phyloP scores from a whole-genome alignment of 2,113 vertebrate genomes.

The Geococcyx californianus region DNA sequence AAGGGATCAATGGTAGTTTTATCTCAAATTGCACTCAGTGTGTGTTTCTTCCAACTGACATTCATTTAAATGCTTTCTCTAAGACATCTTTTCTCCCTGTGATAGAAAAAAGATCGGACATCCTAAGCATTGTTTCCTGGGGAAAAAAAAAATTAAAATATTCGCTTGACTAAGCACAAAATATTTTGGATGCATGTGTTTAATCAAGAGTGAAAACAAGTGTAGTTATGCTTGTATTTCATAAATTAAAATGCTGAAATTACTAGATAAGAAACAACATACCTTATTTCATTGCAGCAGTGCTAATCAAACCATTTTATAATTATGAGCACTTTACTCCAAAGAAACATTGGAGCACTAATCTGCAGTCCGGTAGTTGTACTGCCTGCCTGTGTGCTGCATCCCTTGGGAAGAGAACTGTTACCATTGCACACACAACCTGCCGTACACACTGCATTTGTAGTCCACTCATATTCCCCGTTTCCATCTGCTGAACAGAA shows the following conservation, averaged over 20 bases:
- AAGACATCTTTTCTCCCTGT: conserved; percentile 53
- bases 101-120: conserved; percentile 23
- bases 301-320: not conserved
- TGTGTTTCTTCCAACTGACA: conserved; percentile 62
- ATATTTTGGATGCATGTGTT: not conserved
- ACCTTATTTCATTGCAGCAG: not conserved
- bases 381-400: not conserved
- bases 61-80: conserved; percentile 57
- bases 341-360: fast-evolving
- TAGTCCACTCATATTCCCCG: fast-evolving
- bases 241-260: conserved; percentile 45
- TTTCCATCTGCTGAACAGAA: not conserved
- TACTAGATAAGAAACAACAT: conserved; percentile 17
- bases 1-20: conserved; percentile 65
- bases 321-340: not conserved
- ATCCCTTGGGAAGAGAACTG: not conserved
- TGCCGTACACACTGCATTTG: not conserved
- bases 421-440: fast-evolving
- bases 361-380: not conserved
- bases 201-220: conserved; percentile 62
- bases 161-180: conserved; percentile 49
- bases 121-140: conserved; percentile 35
- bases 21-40: conserved; percentile 57
- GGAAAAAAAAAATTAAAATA: not conserved
- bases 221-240: conserved; percentile 73